phyloP scores from a whole-genome alignment of 2,888 invertebrate genomes.

The Bibio marci region DNA sequence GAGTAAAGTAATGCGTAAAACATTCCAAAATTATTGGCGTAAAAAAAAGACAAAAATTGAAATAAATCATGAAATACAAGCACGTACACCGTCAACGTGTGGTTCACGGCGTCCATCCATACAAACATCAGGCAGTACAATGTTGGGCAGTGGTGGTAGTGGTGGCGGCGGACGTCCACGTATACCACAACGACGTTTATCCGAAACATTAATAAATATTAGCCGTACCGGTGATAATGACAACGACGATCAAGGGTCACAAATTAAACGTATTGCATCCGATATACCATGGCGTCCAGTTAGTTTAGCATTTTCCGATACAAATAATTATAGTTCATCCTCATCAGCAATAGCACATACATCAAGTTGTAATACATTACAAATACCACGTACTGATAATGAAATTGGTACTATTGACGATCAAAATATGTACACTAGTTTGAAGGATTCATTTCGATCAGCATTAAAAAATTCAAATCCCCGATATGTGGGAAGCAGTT shows the following conservation, averaged over 20 bases:
- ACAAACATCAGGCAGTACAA: constrained; percentile 36
- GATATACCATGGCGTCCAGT: constrained; percentile 35
- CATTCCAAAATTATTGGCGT: constrained; percentile 59
- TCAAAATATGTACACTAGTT: constrained; percentile 16
- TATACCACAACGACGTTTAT: constrained; percentile 35
- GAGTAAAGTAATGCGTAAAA: constrained; percentile 50
- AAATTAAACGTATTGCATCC: constrained; percentile 32
- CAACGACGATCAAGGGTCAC: constrained; percentile 9
- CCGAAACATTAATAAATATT: constrained; percentile 36
- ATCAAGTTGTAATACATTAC: constrained; percentile 50
- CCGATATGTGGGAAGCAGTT: constrained; percentile 28
- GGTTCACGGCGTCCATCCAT: constrained; percentile 57
- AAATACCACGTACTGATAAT: constrained; percentile 37
- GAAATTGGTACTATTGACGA: constrained; percentile 20
- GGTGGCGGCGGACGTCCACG: constrained; percentile 14
- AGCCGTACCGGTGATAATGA: constrained; percentile 21
- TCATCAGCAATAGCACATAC: constrained; percentile 40
- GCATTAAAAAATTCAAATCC: constrained; percentile 12
- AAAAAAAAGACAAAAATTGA: constrained; percentile 64
- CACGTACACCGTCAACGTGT: constrained; percentile 59
- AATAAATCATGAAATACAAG: constrained; percentile 64
- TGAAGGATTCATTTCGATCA: constrained; percentile 14
- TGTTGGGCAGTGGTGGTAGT: constrained; percentile 16
- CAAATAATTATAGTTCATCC: constrained; percentile 23
- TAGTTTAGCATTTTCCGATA: constrained; percentile 14